Evolutionary conservation across 2,888 invertebrate genomes (phyloP).

Genomic region (Gymnosoma rotundatum): DNA sequence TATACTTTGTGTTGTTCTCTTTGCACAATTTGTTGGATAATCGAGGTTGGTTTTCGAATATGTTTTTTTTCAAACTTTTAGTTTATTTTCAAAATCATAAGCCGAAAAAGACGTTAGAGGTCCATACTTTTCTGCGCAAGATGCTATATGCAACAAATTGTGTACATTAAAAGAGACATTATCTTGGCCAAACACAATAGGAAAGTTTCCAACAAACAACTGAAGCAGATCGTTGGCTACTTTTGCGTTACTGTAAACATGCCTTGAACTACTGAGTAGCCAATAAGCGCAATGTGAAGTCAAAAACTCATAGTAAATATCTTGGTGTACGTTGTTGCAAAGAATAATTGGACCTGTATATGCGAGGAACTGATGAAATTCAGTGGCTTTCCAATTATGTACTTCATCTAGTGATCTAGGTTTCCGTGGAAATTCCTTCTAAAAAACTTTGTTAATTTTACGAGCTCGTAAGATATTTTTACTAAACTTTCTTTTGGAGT

Average conservation of each 20-base stretch:
- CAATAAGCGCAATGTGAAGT: no score
- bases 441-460: no score
- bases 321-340: conserved; percentile 38
- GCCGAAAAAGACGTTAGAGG: no score
- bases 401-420: no score
- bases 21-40: conserved; percentile 46
- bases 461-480: no score
- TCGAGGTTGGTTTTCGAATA: conserved; percentile 42
- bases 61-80: conserved; percentile 49
- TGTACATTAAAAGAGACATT: no score
- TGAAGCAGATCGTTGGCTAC: no score
- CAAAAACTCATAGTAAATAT: conserved; percentile 47
- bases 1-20: conserved; percentile 25
- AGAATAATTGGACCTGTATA: conserved; percentile 50
- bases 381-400: no score
- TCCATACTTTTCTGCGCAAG: conserved; percentile 32
- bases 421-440: no score
- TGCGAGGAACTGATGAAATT: conserved; percentile 66
- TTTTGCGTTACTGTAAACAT: conserved; percentile 19
- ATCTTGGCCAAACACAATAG: no score
- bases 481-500: no score
- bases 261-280: conserved; percentile 21
- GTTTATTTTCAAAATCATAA: no score
- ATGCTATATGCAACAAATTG: conserved; percentile 34
- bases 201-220: conserved; percentile 48